Conservation (phyloP, 2,113 vertebrate genomes). For the Lasiurus borealis region DNA sequence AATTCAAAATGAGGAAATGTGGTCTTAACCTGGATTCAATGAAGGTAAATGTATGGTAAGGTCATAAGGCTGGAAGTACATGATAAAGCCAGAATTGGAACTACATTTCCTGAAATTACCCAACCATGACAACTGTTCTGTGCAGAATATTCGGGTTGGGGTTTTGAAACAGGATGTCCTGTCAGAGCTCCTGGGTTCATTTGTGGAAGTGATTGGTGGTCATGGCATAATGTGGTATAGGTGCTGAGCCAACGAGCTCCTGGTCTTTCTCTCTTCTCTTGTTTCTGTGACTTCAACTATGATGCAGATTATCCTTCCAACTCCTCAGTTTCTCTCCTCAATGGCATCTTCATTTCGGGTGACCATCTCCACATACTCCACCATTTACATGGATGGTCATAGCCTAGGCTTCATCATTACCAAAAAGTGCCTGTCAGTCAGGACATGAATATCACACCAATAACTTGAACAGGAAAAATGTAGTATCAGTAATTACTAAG, state of each 20-base stretch:
- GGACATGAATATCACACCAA: background rate
- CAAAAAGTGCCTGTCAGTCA: background rate
- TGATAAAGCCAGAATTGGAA: background rate
- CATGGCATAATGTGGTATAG: background rate
- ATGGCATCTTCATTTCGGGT: background rate
- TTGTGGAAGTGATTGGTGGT: background rate
- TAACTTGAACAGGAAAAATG: slow-evolving; percentile 32
- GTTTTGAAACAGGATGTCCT: slow-evolving; percentile 5
- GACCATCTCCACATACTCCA: background rate
- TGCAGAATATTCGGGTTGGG: background rate
- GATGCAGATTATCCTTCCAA: too few species aligned
- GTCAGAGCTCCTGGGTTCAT: background rate
- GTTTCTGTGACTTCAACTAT: slow-evolving; percentile 4
- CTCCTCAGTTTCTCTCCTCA: background rate
- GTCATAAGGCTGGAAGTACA: background rate
- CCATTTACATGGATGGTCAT: background rate
- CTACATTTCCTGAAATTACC: background rate
- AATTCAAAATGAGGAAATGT: background rate
- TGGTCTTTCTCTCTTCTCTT: background rate
- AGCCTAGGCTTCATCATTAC: background rate
- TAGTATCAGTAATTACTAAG: background rate
- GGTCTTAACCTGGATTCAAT: background rate
- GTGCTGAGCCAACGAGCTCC: background rate
- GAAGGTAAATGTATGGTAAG: background rate
- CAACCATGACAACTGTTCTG: background rate